Evolutionary conservation across 2,797 vertebrate genomes (phyloP).

Genomic region (Enteromius thamalakanensis): DNA sequence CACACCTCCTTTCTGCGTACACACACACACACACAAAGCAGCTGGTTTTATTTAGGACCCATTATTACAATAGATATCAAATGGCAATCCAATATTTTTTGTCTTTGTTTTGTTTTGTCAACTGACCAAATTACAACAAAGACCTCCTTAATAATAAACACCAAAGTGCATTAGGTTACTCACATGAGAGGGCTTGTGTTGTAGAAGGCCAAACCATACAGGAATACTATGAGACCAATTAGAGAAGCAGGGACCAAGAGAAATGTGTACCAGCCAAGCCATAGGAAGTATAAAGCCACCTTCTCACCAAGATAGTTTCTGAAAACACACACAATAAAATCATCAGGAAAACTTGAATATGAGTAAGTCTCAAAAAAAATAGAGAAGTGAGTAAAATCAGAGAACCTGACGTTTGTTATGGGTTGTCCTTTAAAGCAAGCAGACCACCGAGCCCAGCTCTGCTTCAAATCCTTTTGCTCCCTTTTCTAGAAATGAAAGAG

Average conservation of each 20-base stretch:
- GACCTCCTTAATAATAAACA: too few relatives aligned
- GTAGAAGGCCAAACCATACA: conserved; percentile 83
- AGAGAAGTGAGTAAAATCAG: neutral
- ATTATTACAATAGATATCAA: neutral
- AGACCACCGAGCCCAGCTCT: conserved; percentile 86
- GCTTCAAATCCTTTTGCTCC: conserved; percentile 74
- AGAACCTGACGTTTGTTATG: conserved; percentile 83
- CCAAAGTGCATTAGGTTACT: conserved; percentile 55
- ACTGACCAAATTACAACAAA: neutral
- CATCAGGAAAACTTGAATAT: neutral
- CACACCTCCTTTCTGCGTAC: conserved; percentile 88
- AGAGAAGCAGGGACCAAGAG: conserved; percentile 82
- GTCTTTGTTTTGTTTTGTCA: neutral
- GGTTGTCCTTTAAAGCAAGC: conserved; percentile 79
- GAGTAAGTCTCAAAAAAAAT: neutral
- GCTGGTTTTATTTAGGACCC: neutral
- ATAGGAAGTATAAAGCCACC: conserved; percentile 92
- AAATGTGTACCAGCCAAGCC: conserved; percentile 94
- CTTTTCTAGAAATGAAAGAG: conserved; percentile 70
- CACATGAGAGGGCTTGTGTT: conserved; percentile 88
- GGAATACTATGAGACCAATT: conserved; percentile 79
- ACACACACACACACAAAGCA: conserved; percentile 42
- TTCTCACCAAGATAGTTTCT: conserved; percentile 95
- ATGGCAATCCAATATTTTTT: neutral
- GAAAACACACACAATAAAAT: neutral